phyloP scores from a whole-genome alignment of 2,888 invertebrate species.

The Spisula subtruncata region DNA sequence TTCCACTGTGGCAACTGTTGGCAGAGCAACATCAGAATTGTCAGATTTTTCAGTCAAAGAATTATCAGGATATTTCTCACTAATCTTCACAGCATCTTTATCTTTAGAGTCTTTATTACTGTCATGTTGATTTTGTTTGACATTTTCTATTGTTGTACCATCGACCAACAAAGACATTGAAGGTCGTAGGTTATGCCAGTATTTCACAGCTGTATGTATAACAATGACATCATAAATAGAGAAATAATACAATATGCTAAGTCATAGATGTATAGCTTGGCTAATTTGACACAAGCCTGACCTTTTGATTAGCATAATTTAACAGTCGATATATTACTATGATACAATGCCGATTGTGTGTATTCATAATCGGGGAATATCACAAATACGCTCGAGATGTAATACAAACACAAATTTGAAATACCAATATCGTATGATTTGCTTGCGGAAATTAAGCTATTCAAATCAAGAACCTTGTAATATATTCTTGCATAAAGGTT shows the following conservation, averaged over 20 bases:
- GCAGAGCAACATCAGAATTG: conserved; percentile 20
- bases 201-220: conserved; percentile 62
- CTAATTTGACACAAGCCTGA: too few relatives aligned
- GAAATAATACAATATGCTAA: conserved; percentile 4
- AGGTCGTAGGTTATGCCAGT: conserved; percentile 72
- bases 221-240: conserved; percentile 36
- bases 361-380: too few relatives aligned
- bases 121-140: conserved; percentile 52
- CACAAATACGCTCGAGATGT: too few relatives aligned
- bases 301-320: too few relatives aligned
- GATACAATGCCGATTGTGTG: too few relatives aligned
- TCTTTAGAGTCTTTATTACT: conserved; percentile 28
- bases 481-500: too few relatives aligned
- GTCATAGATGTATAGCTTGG: conserved; percentile 7
- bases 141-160: conserved; percentile 70
- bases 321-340: too few relatives aligned
- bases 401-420: too few relatives aligned
- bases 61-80: neutral
- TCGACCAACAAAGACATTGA: conserved; percentile 71
- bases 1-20: conserved; percentile 43
- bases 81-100: neutral
- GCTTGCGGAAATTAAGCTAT: too few relatives aligned
- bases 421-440: too few relatives aligned
- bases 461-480: too few relatives aligned
- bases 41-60: conserved; percentile 28